phyloP scores from a whole-genome alignment of 2,797 vertebrate species.

The Labeo calbasu region DNA sequence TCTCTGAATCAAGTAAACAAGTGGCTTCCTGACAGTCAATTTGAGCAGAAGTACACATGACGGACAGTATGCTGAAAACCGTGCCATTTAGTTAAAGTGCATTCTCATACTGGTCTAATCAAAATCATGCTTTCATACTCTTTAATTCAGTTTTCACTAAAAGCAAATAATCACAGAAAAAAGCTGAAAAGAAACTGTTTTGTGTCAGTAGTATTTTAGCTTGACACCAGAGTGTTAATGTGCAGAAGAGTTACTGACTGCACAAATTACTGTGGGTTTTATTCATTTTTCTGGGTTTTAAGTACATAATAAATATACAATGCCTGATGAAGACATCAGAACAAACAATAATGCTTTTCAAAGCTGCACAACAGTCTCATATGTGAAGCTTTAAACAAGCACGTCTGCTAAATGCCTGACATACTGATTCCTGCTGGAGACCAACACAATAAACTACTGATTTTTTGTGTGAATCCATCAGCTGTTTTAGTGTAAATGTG shows the following conservation, averaged over 20 bases:
- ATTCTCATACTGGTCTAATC: neutral
- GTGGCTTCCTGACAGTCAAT: neutral
- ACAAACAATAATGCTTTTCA: neutral
- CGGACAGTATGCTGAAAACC: neutral
- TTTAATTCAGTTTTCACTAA: neutral
- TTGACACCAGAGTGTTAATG: too few species aligned
- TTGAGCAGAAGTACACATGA: neutral
- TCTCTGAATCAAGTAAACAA: neutral
- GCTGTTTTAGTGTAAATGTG: neutral
- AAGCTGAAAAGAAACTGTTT: neutral
- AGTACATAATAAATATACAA: too few species aligned
- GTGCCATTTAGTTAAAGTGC: neutral
- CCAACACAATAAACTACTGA: neutral
- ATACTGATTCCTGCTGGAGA: neutral
- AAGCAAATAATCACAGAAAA: neutral
- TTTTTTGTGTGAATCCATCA: neutral
- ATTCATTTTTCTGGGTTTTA: neutral
- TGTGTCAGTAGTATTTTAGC: neutral
- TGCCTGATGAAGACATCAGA: too few species aligned
- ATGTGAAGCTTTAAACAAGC: neutral
- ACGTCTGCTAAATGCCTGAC: too few species aligned
- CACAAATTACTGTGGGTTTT: neutral
- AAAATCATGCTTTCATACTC: neutral
- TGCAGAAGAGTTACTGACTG: neutral
- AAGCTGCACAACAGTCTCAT: neutral